Evolutionary conservation across 2,888 invertebrate species (phyloP).

Genomic region (Hylaea fasciaria): DNA sequence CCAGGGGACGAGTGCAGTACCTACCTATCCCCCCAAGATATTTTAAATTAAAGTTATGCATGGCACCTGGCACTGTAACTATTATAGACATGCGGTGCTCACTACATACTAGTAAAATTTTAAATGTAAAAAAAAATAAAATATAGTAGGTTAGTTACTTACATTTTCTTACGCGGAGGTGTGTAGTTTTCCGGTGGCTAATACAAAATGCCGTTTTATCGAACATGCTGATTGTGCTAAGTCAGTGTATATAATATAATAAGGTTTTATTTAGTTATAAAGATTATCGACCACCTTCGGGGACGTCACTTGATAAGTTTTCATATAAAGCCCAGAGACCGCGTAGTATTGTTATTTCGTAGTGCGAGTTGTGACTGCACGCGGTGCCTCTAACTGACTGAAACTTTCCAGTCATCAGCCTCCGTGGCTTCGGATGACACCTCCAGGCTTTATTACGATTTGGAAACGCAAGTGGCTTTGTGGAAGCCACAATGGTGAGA

Average conservation of each 20-base stretch:
- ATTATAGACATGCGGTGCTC: no score
- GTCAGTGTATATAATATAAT: neutral
- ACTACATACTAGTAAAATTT: no score
- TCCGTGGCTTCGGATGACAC: neutral
- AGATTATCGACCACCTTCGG: neutral
- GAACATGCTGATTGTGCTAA: neutral
- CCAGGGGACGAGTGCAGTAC: no score
- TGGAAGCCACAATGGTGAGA: neutral
- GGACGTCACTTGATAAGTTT: slow-evolving; percentile 1
- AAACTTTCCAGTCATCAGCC: neutral
- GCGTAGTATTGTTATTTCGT: neutral
- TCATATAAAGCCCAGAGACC: neutral
- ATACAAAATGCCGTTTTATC: no score
- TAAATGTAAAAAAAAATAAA: no score
- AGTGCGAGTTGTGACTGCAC: neutral
- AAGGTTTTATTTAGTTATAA: neutral
- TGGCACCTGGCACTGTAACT: no score
- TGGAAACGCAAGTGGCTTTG: slow-evolving; percentile 5
- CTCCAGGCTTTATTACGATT: neutral
- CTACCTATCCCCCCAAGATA: no score
- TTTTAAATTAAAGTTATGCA: no score
- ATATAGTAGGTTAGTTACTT: no score
- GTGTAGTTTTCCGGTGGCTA: no score
- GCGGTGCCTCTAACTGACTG: neutral
- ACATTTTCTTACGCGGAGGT: no score